phyloP scores from a whole-genome alignment of 2,113 vertebrate species.

The Psophia crepitans region DNA sequence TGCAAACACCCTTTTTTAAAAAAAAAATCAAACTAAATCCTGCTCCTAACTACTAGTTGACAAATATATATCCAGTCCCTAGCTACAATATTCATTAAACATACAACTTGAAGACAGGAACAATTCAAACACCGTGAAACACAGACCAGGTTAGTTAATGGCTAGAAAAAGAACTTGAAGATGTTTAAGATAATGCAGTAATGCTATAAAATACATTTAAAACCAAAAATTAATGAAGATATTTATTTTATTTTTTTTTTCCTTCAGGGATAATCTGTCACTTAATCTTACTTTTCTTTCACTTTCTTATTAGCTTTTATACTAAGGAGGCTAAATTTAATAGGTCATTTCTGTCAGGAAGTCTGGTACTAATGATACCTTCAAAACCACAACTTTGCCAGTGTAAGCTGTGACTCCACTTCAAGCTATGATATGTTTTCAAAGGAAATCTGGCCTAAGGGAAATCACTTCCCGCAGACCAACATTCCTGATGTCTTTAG shows the following conservation, averaged over 20 bases:
- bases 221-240: background rate
- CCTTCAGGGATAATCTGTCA: background rate
- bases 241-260: background rate
- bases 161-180: background rate
- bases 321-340: background rate
- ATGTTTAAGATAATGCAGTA: background rate
- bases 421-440: background rate
- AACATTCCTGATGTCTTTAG: background rate
- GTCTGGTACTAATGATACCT: background rate
- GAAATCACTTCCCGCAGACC: background rate
- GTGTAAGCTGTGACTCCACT: background rate
- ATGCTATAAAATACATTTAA: background rate
- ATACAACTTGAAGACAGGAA: background rate
- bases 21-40: background rate
- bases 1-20: background rate
- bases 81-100: background rate
- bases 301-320: background rate
- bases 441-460: background rate
- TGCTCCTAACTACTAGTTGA: background rate
- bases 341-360: background rate
- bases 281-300: background rate
- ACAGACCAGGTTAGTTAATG: background rate
- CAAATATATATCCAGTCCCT: background rate
- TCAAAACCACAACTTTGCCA: background rate
- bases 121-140: background rate